Evolutionary conservation across 2,888 invertebrate species (phyloP).

Genomic region (Morinoia aosen): DNA sequence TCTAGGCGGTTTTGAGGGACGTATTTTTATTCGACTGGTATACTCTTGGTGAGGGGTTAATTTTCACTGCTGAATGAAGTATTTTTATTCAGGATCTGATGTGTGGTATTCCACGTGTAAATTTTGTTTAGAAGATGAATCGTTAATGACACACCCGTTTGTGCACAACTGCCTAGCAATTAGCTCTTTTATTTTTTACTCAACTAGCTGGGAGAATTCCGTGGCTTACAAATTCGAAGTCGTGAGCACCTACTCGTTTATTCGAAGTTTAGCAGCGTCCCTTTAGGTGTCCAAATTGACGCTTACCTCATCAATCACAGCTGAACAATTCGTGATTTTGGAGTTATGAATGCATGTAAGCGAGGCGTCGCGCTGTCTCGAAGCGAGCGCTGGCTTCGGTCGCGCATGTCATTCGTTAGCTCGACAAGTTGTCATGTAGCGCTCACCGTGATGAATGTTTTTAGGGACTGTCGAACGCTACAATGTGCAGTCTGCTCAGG

Average conservation of each 20-base stretch:
- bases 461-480: slow-evolving; percentile 2
- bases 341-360: background rate
- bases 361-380: background rate
- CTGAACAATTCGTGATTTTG: slow-evolving; percentile 22
- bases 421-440: slow-evolving; percentile 36
- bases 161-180: background rate
- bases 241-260: background rate
- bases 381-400: background rate
- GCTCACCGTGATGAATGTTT: background rate
- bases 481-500: background rate
- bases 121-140: background rate
- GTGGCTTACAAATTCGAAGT: background rate
- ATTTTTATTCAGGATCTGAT: background rate
- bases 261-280: background rate
- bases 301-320: slow-evolving; percentile 3
- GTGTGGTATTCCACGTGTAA: background rate
- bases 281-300: background rate
- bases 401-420: slow-evolving; percentile 16
- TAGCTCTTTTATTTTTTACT: background rate
- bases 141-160: background rate
- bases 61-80: background rate
- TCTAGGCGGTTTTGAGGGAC: too few species aligned
- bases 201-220: background rate
- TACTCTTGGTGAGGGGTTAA: background rate
- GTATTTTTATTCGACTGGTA: background rate